Evolutionary conservation across 1,140 invertebrate genomes (phyloP).

Genomic region (Agrilus planipennis): DNA sequence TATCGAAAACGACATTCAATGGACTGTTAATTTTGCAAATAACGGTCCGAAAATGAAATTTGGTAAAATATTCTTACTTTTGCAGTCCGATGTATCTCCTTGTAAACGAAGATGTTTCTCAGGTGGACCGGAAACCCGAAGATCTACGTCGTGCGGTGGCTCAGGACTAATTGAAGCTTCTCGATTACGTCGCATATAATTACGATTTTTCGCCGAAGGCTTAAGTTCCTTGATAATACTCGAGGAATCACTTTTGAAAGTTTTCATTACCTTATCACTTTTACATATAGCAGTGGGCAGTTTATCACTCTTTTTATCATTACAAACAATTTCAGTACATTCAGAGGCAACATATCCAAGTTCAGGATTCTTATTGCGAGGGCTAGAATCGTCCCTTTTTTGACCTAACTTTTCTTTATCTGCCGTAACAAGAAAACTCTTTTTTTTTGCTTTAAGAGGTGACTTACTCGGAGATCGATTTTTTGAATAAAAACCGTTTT

Average conservation of each 20-base stretch:
- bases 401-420: background rate
- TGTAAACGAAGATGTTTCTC: conserved; percentile 27
- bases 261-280: conserved; percentile 19
- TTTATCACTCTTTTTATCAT: conserved; percentile 9
- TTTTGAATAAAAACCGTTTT: background rate
- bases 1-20: no score
- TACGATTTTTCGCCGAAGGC: conserved; percentile 44
- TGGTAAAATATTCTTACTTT: conserved; percentile 20
- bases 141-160: conserved; percentile 45
- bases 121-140: conserved; percentile 32
- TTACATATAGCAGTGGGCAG: conserved; percentile 4
- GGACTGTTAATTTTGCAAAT: background rate
- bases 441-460: conserved; percentile 14
- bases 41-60: background rate
- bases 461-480: conserved; percentile 14
- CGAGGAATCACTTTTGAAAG: conserved; percentile 9
- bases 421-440: conserved; percentile 8
- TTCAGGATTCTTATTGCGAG: no score
- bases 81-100: conserved; percentile 24
- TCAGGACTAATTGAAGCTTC: conserved; percentile 40
- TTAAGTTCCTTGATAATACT: conserved; percentile 37
- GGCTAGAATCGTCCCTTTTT: background rate
- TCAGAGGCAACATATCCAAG: background rate
- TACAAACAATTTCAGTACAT: background rate
- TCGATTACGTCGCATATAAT: conserved; percentile 51